Conservation (phyloP, 2,888 invertebrate genomes). For the Colletes collaris region DNA sequence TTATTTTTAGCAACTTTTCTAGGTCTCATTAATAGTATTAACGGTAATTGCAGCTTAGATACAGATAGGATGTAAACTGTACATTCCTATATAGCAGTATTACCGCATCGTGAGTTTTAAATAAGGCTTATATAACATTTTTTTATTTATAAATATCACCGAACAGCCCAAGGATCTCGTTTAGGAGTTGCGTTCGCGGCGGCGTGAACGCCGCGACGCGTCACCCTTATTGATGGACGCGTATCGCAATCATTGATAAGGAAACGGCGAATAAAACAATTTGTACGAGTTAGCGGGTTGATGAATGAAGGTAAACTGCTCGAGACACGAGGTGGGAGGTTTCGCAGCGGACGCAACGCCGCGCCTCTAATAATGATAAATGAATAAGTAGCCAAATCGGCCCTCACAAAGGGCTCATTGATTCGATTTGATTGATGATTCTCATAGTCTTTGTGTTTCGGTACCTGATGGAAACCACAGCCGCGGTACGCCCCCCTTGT, state of each 20-base stretch:
- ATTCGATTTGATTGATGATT: slow-evolving; percentile 78
- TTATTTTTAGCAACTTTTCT: too few species aligned
- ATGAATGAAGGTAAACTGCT: slow-evolving; percentile 60
- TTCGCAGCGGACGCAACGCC: slow-evolving; percentile 58
- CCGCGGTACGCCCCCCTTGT: slow-evolving; percentile 54
- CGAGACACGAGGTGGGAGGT: slow-evolving; percentile 58
- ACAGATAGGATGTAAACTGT: too few species aligned
- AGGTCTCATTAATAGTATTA: too few species aligned
- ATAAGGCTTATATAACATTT: too few species aligned
- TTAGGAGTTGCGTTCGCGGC: background rate
- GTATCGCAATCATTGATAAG: slow-evolving; percentile 41
- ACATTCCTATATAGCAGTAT: too few species aligned
- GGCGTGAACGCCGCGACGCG: background rate
- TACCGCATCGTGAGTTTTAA: too few species aligned
- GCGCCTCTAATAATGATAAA: slow-evolving; percentile 81
- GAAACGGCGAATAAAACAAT: slow-evolving; percentile 54
- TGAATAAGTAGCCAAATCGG: slow-evolving; percentile 82
- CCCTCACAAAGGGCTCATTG: slow-evolving; percentile 78
- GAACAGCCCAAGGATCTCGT: background rate
- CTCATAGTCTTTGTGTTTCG: slow-evolving; percentile 62
- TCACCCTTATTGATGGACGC: slow-evolving; percentile 16
- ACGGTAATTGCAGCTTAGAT: too few species aligned
- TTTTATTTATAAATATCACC: background rate
- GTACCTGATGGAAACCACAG: slow-evolving; percentile 56
- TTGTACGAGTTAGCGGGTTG: slow-evolving; percentile 57